Percentiles rank a stretch among this genome's conserved stretches.
Conservation (phyloP, 2,888 invertebrate genomes). For the Imbricaverruca yamaguchii region DNA sequence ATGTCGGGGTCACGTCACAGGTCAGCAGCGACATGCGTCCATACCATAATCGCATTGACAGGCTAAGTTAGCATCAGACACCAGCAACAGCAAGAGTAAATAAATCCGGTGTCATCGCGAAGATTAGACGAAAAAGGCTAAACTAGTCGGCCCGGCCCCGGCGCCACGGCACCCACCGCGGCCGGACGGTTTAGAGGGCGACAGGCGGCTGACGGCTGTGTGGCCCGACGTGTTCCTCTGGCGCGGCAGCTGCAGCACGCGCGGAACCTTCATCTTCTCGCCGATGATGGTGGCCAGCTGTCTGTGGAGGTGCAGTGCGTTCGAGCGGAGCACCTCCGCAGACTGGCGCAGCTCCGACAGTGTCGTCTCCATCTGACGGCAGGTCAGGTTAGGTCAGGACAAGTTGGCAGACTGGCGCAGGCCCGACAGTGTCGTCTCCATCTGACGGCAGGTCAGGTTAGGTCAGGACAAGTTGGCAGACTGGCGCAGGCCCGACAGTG, state of each 20-base stretch:
- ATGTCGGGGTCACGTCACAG: too few relatives aligned
- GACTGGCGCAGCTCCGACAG: neutral
- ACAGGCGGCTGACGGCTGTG: slow-evolving; percentile 26
- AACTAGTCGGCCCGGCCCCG: too few relatives aligned
- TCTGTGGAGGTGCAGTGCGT: slow-evolving; percentile 32
- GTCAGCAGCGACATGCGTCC: too few relatives aligned
- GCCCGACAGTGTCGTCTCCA: too few relatives aligned
- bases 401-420: too few relatives aligned
- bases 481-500: neutral
- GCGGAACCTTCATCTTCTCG: slow-evolving; percentile 30
- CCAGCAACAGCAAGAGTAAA: too few relatives aligned
- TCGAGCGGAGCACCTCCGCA: slow-evolving; percentile 24
- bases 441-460: neutral
- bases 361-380: neutral
- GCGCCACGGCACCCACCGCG: slow-evolving; percentile 2
- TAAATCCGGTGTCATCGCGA: too few relatives aligned
- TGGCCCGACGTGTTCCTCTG: slow-evolving; percentile 28
- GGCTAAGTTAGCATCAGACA: too few relatives aligned
- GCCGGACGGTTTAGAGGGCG: neutral
- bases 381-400: neutral
- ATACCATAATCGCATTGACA: too few relatives aligned
- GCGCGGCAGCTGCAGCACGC: slow-evolving; percentile 32
- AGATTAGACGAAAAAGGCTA: too few relatives aligned
- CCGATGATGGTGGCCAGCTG: slow-evolving; percentile 31
- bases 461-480: slow-evolving; percentile 22